Conservation (phyloP, 2,113 vertebrate genomes). For the Tragelaphus strepsiceros region DNA sequence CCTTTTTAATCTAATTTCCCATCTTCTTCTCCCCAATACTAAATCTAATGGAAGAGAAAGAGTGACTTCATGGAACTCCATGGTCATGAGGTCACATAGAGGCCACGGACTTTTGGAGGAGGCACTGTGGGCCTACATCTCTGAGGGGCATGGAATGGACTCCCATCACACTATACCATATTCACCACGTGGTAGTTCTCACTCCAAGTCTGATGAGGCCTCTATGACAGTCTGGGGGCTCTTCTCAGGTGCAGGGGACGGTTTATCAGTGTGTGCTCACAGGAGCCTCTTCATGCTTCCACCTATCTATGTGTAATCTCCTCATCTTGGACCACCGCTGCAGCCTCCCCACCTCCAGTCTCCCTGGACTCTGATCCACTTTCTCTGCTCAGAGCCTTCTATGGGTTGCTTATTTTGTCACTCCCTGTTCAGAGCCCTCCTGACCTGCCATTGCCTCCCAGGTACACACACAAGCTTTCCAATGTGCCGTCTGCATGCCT, state of each 20-base stretch:
- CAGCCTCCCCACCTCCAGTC: not conserved
- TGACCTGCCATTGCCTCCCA: not conserved
- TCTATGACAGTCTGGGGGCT: not conserved
- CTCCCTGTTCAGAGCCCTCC: not conserved
- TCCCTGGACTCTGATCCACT: not conserved
- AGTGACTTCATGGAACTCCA: not conserved
- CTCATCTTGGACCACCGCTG: not conserved
- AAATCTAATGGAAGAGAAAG: not conserved
- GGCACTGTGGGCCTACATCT: not conserved
- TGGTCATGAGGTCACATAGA: not conserved
- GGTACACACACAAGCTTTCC: not conserved
- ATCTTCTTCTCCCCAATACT: not conserved
- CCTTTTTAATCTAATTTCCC: not conserved
- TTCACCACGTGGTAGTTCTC: not conserved
- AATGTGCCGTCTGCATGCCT: not conserved
- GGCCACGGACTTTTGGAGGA: not conserved
- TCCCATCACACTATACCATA: not conserved
- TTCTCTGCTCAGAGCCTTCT: not conserved
- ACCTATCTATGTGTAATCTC: too few species aligned
- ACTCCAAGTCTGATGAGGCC: not conserved
- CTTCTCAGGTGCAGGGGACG: not conserved
- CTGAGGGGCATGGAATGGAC: not conserved
- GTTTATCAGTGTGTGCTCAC: not conserved
- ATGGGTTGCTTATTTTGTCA: not conserved
- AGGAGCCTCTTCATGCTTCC: not conserved